Percentiles rank a stretch among this genome's conserved stretches.
phyloP scores from a whole-genome alignment of 2,888 invertebrate species.

The Agonum fuliginosum region DNA sequence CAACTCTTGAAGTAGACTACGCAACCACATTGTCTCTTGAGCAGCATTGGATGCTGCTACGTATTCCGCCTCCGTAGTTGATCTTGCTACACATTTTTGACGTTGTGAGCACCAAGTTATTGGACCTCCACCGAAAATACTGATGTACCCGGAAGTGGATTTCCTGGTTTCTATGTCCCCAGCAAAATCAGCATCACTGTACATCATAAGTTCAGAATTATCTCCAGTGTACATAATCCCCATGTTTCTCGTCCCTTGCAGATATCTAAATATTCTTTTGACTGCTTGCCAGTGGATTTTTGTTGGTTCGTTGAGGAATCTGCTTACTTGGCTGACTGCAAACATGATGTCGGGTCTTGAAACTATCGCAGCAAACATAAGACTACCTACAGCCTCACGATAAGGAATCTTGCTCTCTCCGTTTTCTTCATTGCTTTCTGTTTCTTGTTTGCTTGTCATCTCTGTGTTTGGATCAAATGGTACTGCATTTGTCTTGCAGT shows the following conservation, averaged over 20 bases:
- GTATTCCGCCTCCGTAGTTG: no score
- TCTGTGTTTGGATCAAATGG: conserved; percentile 58
- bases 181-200: conserved; percentile 48
- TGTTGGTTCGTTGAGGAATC: conserved; percentile 57
- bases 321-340: conserved; percentile 62
- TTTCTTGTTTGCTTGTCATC: conserved; percentile 22
- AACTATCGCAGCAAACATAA: conserved; percentile 63
- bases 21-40: no score
- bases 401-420: conserved; percentile 58
- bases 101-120: conserved; percentile 65
- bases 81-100: no score
- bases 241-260: conserved; percentile 61
- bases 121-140: conserved; percentile 61
- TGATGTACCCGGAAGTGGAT: conserved; percentile 61
- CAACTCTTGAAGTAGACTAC: no score
- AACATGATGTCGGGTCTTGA: conserved; percentile 64
- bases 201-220: conserved; percentile 28
- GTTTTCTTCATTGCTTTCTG: background rate
- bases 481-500: conserved; percentile 37
- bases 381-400: conserved; percentile 63
- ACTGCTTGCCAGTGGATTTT: conserved; percentile 24
- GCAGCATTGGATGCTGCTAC: no score
- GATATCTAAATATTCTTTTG: conserved; percentile 62
- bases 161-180: background rate
- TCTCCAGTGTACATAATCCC: conserved; percentile 53